Base-by-base conservation (phyloP, 2,113 vertebrate genomes). In the Thamnaconus septentrionalis region DNA sequence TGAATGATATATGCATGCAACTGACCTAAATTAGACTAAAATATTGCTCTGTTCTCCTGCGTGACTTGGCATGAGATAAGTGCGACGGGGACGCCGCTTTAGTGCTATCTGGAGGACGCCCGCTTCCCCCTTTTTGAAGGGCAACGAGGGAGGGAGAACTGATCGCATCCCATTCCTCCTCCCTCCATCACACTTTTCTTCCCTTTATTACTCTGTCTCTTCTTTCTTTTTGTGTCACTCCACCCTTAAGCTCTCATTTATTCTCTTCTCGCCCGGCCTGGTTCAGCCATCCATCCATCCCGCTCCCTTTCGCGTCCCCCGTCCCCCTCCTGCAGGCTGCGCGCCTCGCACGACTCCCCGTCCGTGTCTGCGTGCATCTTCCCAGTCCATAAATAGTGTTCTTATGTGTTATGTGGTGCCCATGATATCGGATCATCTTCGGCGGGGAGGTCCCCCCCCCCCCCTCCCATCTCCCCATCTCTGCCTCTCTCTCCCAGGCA, bases 41-140 rank as follows among this genome's bases (percentile, higher is more conserved):
- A 84, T 84, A 85, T 87, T 70, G 73, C 83, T 53, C 62, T 1
- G 55, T 65, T 83, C 65, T 78, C 62, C 74, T 10, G 81, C 59
- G 56, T 78, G 81, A 85, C 81, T 87, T 78, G 81, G 85, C 83
- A 78, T 58, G 53, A 80, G 83, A 83, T 85, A 80, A 79, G 82
- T 75, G 73, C 44, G 52, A 76, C 73, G 58, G 61, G 71, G 79
- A 72, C 63, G 66, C 62, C 59, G 68, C 70, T 79, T 75, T 76
- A 75, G 64, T 56, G 56, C 60, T 81, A 85, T 84, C 81, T 78
- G 73, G 74, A 85, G 83, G 80, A 77, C 75, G 3, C 55, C 57
- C 48, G 66, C 82, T 84, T 31, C 80, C 80, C 84, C 8, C 58
- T 65, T 49, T 64, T 54, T 56, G 79, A 85, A 88, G 79, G 87